Evolutionary conservation across 2,888 invertebrate genomes (phyloP).

Genomic region (Shargacucullia verbasci): DNA sequence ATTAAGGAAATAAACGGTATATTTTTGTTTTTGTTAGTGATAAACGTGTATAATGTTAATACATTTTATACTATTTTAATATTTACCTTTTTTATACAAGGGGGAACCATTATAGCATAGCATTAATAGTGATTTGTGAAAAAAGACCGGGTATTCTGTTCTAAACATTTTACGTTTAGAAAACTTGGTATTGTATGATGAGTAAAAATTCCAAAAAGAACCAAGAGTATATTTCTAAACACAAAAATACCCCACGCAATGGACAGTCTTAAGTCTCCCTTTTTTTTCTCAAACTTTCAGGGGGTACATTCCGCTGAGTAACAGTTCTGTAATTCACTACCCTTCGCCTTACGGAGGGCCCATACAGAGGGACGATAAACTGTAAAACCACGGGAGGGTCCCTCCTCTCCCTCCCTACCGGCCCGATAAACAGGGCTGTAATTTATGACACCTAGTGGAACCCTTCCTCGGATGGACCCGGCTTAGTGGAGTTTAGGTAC

Average conservation of each 20-base stretch:
- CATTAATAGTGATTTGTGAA: too few species aligned
- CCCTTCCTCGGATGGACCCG: constrained; percentile 73
- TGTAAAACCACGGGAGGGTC: constrained; percentile 86
- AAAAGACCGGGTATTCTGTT: too few species aligned
- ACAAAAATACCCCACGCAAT: constrained; percentile 47
- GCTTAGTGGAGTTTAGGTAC: constrained; percentile 48
- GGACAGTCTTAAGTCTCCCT: constrained; percentile 60
- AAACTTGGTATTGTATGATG: too few species aligned
- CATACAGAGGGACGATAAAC: constrained; percentile 85
- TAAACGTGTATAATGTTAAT: too few species aligned
- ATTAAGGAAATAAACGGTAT: background rate
- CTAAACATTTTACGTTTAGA: too few species aligned
- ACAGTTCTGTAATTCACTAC: constrained; percentile 80
- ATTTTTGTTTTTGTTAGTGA: too few species aligned
- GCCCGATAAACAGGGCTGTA: constrained; percentile 85
- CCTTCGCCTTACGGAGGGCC: constrained; percentile 75
- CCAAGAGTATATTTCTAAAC: constrained; percentile 5
- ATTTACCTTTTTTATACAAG: too few species aligned
- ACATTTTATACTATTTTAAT: too few species aligned
- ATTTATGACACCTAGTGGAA: constrained; percentile 86
- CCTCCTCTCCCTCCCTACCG: constrained; percentile 75
- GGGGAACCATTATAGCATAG: too few species aligned
- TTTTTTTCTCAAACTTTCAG: constrained; percentile 64
- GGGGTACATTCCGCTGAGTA: constrained; percentile 81
- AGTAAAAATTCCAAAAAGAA: background rate